A percentile compares a stretch with the other conserved stretches of the same genome.
These are phyloP conservation scores for cattle (Bos taurus) DNA, from an alignment of 2,113 vertebrate genomes.

Conservation along the genomic window ARS-UCD2.0 NC_037330.1:46751001-46751500, in stretches of 20 bases:
- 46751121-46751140: neutral
- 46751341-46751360: neutral
- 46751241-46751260: neutral
- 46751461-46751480: neutral
- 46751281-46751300: constrained; percentile 13
- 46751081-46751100: neutral
- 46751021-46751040: neutral
- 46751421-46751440: neutral
- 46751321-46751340: neutral
- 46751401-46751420: neutral
- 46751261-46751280: constrained; percentile 15
- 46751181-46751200: neutral
- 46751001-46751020: neutral
- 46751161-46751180: constrained; percentile 17
- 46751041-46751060: neutral
- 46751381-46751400: neutral
- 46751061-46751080: neutral
- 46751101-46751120: neutral
- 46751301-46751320: neutral
- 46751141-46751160: constrained; percentile 4
- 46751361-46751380: neutral
- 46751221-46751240: neutral
- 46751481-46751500: neutral
- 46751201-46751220: neutral
- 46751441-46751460: neutral